Base-by-base conservation (phyloP, 2,888 invertebrate species). In the Agrenia bidenticulata region DNA sequence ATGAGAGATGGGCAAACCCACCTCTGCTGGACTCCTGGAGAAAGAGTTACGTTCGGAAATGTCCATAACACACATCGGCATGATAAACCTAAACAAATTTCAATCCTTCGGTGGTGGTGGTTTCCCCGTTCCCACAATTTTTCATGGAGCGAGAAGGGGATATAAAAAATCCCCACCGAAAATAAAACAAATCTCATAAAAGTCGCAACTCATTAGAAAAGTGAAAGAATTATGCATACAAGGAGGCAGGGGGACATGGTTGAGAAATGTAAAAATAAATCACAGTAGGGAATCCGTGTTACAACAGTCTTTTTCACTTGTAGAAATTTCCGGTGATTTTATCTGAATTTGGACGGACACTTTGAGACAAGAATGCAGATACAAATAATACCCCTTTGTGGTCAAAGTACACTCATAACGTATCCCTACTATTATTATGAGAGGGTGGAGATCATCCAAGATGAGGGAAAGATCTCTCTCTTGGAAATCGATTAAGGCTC, bases 281-380 rank as follows among this genome's bases (percentile, higher is more conserved):
- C 69, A 72, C 68, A 66, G 66, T 64, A 61, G 71, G 71, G 60
- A 56, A 42, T 67, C 58, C 60, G 64, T 66, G 63, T 32, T 32
- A 32, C 32, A 32, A 32, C 32, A 4, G 9, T 67, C 56, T 69
- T 66, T 70, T 71, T 68, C 66, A 64, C 71, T 66, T 66, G 66
- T 61, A 66, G 58, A 65, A 70, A 63, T 65, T 67, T 71, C 66
- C 71, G 71, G 71, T 71, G 71, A 71, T 71, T 68, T 71, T 45
- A 45, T 71, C 71, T 71, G 27, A 37, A 24, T 24, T 66, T 63
- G 66, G 64, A 53, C 66, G 66, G 64, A 53, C 64, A 70, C 61
- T 70, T 66, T 64, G 69, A 66, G 32, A 32, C 32, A 32, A 32
- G 32, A 32, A 32, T 32, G n/a, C 32, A 32, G 11, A 32, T 32